Percentiles rank a stretch among this genome's conserved stretches.
Evolutionary conservation across 1,140 invertebrate genomes (phyloP).

Genomic region (Coboldia fuscipes): DNA sequence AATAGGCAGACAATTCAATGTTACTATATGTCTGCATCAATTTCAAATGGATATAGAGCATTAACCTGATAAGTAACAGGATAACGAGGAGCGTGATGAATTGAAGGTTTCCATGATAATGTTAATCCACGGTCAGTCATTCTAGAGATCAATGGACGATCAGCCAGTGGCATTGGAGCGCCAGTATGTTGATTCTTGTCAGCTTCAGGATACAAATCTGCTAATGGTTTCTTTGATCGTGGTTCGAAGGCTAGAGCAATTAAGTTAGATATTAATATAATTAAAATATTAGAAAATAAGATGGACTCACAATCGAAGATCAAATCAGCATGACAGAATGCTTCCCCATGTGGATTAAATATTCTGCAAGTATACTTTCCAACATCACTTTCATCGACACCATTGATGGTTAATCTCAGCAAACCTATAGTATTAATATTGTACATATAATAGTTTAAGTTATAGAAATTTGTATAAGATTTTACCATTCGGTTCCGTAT

Average conservation of each 20-base stretch:
- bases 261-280: slow-evolving; percentile 4
- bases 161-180: slow-evolving; percentile 58
- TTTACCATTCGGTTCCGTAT: slow-evolving; percentile 37
- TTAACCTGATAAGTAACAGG: slow-evolving; percentile 69
- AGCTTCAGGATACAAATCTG: slow-evolving; percentile 63
- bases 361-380: slow-evolving; percentile 65
- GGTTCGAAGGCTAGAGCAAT: slow-evolving; percentile 37
- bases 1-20: too few relatives aligned
- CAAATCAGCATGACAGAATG: slow-evolving; percentile 47
- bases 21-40: too few relatives aligned
- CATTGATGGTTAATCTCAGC: slow-evolving; percentile 49
- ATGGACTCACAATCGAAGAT: neutral
- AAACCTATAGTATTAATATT: slow-evolving; percentile 38
- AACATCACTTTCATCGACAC: slow-evolving; percentile 53
- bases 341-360: slow-evolving; percentile 64
- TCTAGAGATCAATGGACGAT: slow-evolving; percentile 68
- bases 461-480: neutral
- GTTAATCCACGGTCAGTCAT: slow-evolving; percentile 71
- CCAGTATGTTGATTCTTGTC: slow-evolving; percentile 65
- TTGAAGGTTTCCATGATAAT: slow-evolving; percentile 78
- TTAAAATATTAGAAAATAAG: slow-evolving; percentile 1
- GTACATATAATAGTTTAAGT: neutral
- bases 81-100: slow-evolving; percentile 50
- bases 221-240: slow-evolving; percentile 40
- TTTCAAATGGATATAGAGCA: slow-evolving; percentile 1